phyloP scores from a whole-genome alignment of 2,888 invertebrate genomes.

The Meliscaeva auricollis region DNA sequence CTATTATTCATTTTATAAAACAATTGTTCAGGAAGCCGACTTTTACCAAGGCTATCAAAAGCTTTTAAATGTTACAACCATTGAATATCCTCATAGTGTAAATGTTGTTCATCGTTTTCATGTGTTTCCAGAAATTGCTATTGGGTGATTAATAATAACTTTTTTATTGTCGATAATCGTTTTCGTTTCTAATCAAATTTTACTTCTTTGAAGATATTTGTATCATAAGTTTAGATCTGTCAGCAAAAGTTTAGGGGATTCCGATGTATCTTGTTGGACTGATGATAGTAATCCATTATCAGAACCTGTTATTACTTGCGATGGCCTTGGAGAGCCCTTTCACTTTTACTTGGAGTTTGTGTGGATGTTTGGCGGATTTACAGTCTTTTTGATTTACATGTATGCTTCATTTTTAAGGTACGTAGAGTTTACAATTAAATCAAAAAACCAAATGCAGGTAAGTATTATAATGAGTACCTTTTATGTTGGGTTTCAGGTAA shows the following conservation, averaged over 20 bases:
- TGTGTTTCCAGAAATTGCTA: conserved; percentile 91
- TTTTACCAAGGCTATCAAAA: conserved; percentile 87
- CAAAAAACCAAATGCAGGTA: no score
- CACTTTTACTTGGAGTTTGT: conserved; percentile 92
- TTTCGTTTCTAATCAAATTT: background rate
- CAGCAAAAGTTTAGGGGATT: conserved; percentile 70
- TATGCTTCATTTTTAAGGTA: conserved; percentile 89
- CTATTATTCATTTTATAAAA: conserved; percentile 95
- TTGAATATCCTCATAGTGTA: conserved; percentile 92
- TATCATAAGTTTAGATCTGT: conserved; percentile 78
- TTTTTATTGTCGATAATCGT: background rate
- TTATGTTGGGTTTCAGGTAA: no score
- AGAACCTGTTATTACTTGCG: conserved; percentile 87
- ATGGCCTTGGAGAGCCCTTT: conserved; percentile 91
- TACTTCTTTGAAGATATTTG: conserved; percentile 78
- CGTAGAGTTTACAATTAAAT: conserved; percentile 9
- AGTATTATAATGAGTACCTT: no score
- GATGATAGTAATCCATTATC: conserved; percentile 85
- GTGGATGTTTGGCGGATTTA: conserved; percentile 90
- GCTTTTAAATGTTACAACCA: conserved; percentile 89
- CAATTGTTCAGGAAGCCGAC: conserved; percentile 88
- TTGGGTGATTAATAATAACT: conserved; percentile 79
- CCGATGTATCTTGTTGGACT: conserved; percentile 83
- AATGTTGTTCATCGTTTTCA: conserved; percentile 93
- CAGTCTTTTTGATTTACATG: conserved; percentile 88